These are phyloP conservation scores for Axis porcinus DNA, from an alignment of 2,113 vertebrate genomes.

Conservation along the genomic window DNA sequence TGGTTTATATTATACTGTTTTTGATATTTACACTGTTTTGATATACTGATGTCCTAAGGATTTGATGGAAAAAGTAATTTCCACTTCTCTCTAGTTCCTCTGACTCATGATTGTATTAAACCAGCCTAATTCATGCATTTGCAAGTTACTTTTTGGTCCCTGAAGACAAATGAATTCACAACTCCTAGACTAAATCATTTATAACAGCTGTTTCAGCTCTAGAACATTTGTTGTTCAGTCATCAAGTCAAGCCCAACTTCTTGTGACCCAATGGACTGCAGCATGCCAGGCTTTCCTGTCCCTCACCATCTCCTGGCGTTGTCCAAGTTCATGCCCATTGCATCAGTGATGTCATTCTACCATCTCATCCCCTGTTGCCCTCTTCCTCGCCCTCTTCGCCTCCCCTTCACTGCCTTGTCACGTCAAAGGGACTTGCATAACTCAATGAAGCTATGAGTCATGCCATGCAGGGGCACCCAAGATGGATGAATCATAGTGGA, in stretches of 20 bases:
- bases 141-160: not conserved
- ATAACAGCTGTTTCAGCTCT: not conserved
- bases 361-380: not conserved
- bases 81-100: not conserved
- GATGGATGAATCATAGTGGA: not conserved
- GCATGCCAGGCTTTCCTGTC: not conserved
- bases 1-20: not conserved
- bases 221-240: not conserved
- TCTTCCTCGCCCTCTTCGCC: not conserved
- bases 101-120: not conserved
- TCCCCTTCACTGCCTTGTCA: not conserved
- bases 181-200: conserved; percentile 4
- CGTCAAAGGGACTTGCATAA: not conserved
- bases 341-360: not conserved
- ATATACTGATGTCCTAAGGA: not conserved
- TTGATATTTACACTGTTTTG: not conserved
- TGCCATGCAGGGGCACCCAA: not conserved
- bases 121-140: not conserved
- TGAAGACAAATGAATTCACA: conserved; percentile 13
- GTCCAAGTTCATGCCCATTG: not conserved
- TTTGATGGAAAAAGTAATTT: not conserved
- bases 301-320: not conserved
- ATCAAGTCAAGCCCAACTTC: not conserved
- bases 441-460: not conserved
- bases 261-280: not conserved